Conservation (phyloP, 1,140 invertebrate genomes). For the Polypedilum vanderplanki region DNA sequence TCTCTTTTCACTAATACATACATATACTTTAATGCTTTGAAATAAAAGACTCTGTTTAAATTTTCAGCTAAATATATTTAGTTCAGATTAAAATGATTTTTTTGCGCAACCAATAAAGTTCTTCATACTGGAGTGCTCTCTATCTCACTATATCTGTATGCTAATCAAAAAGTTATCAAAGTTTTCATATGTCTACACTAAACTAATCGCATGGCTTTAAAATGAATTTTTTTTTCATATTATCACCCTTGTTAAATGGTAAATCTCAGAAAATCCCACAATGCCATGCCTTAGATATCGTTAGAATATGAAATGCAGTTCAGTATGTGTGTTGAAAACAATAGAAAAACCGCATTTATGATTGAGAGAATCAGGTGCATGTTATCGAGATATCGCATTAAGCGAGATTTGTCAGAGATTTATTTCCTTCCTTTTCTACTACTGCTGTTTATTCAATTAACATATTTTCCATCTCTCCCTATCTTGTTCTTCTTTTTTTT, state of each 20-base stretch:
- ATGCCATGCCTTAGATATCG: not conserved
- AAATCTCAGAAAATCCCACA: constrained; percentile 17
- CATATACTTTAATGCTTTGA: not conserved
- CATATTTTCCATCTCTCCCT: not conserved
- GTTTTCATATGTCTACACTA: too few relatives aligned
- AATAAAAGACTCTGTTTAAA: too few relatives aligned
- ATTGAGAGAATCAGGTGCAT: constrained; percentile 25
- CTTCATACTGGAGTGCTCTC: too few relatives aligned
- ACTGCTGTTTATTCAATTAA: constrained; percentile 22
- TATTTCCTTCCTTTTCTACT: constrained; percentile 6
- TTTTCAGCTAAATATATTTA: too few relatives aligned
- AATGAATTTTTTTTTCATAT: not conserved
- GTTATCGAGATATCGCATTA: constrained; percentile 26
- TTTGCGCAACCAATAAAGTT: too few relatives aligned
- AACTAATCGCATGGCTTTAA: too few relatives aligned
- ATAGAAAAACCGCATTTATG: constrained; percentile 18
- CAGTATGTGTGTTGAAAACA: not conserved
- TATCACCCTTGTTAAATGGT: not conserved
- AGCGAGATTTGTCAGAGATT: constrained; percentile 27
- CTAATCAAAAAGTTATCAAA: too few relatives aligned
- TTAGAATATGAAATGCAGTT: not conserved
- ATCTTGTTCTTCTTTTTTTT: not conserved
- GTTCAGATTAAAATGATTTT: too few relatives aligned
- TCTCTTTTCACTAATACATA: not conserved
- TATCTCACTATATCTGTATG: too few relatives aligned